Conservation (phyloP, 37 sponge, comb jelly and placozoan species). For the Ephydatia muelleri region DNA sequence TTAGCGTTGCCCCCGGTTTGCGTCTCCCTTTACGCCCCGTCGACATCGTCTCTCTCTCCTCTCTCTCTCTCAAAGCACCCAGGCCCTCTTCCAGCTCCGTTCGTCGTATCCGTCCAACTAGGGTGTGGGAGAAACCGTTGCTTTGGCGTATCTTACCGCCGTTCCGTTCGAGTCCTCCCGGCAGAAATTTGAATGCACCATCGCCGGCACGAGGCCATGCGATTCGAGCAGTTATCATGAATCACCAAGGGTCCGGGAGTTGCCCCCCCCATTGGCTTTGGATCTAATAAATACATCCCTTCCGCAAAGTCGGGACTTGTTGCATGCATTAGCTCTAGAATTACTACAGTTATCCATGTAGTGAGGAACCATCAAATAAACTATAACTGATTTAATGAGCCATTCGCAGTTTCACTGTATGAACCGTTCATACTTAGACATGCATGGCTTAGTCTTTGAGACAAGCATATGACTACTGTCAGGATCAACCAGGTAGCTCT, state of each 20-base stretch:
- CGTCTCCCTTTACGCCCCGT: too few relatives aligned
- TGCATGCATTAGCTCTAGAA: slow-evolving; percentile 92
- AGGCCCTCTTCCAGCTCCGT: too few relatives aligned
- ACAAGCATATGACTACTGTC: slow-evolving; percentile 93
- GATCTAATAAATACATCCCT: slow-evolving; percentile 92
- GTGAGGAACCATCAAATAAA: slow-evolving; percentile 81
- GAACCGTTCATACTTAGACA: slow-evolving; percentile 83
- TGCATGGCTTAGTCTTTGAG: slow-evolving; percentile 94
- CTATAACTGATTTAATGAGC: slow-evolving; percentile 94
- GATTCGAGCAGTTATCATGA: slow-evolving; percentile 90
- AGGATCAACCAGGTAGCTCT: slow-evolving; percentile 91
- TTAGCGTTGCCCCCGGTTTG: too few relatives aligned
- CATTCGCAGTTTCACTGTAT: slow-evolving; percentile 91
- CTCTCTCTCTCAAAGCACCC: too few relatives aligned
- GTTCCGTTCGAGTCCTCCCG: too few relatives aligned
- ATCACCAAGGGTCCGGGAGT: slow-evolving; percentile 64
- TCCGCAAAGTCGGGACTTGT: slow-evolving; percentile 75
- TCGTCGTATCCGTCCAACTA: too few relatives aligned
- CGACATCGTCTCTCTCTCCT: too few relatives aligned
- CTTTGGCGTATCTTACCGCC: too few relatives aligned
- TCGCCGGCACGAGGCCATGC: slow-evolving; percentile 82
- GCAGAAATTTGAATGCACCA: slow-evolving; percentile 89
- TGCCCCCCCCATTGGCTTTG: slow-evolving; percentile 66
- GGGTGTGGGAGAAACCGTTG: too few relatives aligned
- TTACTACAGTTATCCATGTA: slow-evolving; percentile 88